These are phyloP conservation scores for Megaceryle torquata DNA, from an alignment of 2,113 vertebrate species.

Conservation along the genomic window DNA sequence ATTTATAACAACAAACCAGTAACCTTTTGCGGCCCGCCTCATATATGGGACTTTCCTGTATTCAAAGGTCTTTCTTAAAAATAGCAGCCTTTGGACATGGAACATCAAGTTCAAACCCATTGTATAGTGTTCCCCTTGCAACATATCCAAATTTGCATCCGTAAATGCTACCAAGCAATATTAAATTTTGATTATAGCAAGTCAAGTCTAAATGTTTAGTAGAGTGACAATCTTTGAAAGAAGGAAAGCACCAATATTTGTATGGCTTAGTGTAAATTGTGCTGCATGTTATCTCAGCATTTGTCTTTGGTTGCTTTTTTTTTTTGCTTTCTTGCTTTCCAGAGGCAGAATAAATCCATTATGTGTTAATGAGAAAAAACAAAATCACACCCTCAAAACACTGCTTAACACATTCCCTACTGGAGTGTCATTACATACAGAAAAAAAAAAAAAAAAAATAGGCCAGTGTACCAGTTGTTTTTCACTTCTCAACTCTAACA, in stretches of 20 bases:
- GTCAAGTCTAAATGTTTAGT: neutral
- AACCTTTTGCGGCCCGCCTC: neutral
- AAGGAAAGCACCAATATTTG: neutral
- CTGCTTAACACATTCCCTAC: neutral
- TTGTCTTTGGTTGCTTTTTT: neutral
- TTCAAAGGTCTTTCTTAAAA: neutral
- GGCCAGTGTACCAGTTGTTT: neutral
- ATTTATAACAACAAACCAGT: neutral
- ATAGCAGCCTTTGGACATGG: neutral
- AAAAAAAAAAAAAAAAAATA: neutral
- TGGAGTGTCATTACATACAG: neutral
- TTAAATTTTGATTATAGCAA: neutral
- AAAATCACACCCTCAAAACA: neutral
- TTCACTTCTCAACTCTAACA: neutral
- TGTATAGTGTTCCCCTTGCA: neutral
- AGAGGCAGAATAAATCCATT: neutral
- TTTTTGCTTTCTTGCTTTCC: neutral
- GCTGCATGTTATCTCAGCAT: neutral
- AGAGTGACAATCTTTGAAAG: neutral
- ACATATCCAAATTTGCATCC: neutral
- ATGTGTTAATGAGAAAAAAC: neutral
- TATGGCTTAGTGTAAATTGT: neutral
- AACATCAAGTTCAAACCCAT: neutral
- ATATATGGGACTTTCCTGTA: neutral
- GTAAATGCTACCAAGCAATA: neutral